A percentile compares a stretch with the other conserved stretches of the same genome.
Evolutionary conservation across 2,113 vertebrate genomes (phyloP).

Genomic region (Synchiropus splendidus): DNA sequence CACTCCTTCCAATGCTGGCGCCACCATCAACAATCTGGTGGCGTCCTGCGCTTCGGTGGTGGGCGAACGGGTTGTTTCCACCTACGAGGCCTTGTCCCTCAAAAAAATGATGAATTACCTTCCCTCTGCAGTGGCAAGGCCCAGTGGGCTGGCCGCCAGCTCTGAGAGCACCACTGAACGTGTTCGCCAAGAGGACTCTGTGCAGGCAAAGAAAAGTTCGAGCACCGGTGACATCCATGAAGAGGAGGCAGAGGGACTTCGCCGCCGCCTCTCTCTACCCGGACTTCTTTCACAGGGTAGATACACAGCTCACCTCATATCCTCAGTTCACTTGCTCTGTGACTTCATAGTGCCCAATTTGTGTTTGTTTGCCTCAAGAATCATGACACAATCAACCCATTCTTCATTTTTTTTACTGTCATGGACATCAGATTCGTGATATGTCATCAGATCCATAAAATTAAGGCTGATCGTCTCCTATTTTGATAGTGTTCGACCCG

Average conservation of each 20-base stretch:
- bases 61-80: slow-evolving; percentile 87
- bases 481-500: no score
- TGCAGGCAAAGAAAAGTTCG: slow-evolving; percentile 93
- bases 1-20: slow-evolving; percentile 30
- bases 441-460: no score
- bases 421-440: no score
- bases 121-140: slow-evolving; percentile 14
- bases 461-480: no score
- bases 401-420: no score
- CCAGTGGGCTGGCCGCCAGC: slow-evolving; percentile 28
- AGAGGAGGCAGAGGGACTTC: slow-evolving; percentile 82
- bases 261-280: slow-evolving; percentile 88
- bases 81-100: slow-evolving; percentile 86
- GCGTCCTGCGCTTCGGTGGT: slow-evolving; percentile 90
- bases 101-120: slow-evolving; percentile 93
- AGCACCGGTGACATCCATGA: slow-evolving; percentile 92
- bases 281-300: slow-evolving; percentile 96
- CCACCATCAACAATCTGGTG: slow-evolving; percentile 85
- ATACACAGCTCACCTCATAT: slow-evolving; percentile 63
- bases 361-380: no score
- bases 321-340: no score
- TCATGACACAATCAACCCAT: no score
- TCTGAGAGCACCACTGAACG: slow-evolving; percentile 69
- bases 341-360: no score
- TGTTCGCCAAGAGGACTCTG: slow-evolving; percentile 77